These are phyloP conservation scores for Hirudo medicinalis DNA, from an alignment of 1,140 invertebrate genomes.

Conservation along the genomic window DNA sequence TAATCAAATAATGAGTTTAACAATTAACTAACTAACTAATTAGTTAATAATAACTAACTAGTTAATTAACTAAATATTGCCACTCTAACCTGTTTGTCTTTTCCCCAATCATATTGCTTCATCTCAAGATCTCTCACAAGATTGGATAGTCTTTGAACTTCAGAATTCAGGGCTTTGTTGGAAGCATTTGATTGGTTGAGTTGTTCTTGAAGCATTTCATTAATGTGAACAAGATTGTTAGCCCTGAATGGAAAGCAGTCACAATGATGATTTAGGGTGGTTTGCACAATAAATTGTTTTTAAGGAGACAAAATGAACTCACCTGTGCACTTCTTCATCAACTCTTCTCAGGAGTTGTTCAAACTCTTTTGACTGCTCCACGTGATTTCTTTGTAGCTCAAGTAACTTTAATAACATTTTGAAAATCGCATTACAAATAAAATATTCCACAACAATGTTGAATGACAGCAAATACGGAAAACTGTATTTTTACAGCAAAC, in stretches of 20 bases:
- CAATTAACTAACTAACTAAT: too few relatives aligned
- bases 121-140: too few relatives aligned
- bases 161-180: background rate
- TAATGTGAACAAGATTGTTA: background rate
- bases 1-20: too few relatives aligned
- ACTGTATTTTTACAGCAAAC: too few relatives aligned
- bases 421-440: too few relatives aligned
- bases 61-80: too few relatives aligned
- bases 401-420: background rate
- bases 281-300: background rate
- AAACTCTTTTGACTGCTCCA: background rate
- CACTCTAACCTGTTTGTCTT: too few relatives aligned
- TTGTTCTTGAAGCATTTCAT: background rate
- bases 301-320: background rate
- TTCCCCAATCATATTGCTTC: too few relatives aligned
- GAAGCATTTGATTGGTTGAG: conserved; percentile 3
- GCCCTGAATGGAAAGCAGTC: background rate
- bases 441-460: too few relatives aligned
- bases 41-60: too few relatives aligned
- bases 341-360: background rate
- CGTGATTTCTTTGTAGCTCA: background rate
- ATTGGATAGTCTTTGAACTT: conserved; percentile 5
- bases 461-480: too few relatives aligned
- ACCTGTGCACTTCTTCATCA: conserved; percentile 12
- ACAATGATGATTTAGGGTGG: background rate